A percentile compares a stretch with the other conserved stretches of the same genome.
Conservation (phyloP, 2,888 invertebrate genomes). For the Spodoptera exigua region DNA sequence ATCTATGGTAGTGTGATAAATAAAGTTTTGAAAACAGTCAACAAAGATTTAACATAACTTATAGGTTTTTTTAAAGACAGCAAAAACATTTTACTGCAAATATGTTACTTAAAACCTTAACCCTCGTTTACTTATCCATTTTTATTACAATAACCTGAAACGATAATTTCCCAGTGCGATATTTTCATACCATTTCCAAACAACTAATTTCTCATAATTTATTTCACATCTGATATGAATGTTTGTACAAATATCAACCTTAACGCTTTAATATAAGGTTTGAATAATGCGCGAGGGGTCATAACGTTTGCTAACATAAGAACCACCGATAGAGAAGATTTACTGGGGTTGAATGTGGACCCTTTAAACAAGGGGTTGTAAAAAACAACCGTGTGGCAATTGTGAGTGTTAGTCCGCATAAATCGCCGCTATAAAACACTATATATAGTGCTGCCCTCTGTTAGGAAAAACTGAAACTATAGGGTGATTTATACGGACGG, state of each 20-base stretch:
- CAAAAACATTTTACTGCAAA: no score
- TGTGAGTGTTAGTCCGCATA: constrained; percentile 43
- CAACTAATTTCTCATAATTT: constrained; percentile 52
- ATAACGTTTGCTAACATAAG: constrained; percentile 67
- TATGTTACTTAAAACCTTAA: not conserved
- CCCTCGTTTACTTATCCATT: constrained; percentile 29
- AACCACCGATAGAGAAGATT: constrained; percentile 71
- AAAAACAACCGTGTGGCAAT: constrained; percentile 49
- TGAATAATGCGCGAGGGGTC: constrained; percentile 50
- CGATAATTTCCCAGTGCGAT: constrained; percentile 40
- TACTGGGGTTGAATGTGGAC: constrained; percentile 67
- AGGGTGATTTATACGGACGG: constrained; percentile 5
- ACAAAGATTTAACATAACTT: no score
- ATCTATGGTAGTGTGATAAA: no score
- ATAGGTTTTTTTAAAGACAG: no score
- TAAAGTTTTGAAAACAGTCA: no score
- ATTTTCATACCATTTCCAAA: constrained; percentile 54
- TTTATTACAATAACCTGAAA: constrained; percentile 31
- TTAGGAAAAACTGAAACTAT: constrained; percentile 31
- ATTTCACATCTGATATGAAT: constrained; percentile 30
- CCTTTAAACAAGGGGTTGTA: constrained; percentile 68
- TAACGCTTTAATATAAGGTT: constrained; percentile 41
- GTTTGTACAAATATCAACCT: constrained; percentile 40
- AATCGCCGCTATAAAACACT: constrained; percentile 55
- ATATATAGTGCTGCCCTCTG: constrained; percentile 16